These are phyloP conservation scores for Hymenochirus boettgeri DNA, from an alignment of 2,113 vertebrate species.

Conservation along the genomic window DNA sequence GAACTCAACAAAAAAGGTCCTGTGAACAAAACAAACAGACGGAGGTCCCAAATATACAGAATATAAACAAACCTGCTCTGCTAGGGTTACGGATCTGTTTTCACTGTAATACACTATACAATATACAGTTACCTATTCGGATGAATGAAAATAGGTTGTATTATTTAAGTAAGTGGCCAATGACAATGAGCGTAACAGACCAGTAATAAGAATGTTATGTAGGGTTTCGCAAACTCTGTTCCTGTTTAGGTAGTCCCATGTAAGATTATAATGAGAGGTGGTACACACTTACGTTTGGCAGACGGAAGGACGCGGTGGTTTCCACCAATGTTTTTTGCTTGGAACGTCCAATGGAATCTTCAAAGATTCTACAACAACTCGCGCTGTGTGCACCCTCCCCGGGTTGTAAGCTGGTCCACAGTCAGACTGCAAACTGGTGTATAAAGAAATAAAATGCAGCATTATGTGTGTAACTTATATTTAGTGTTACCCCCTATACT, in stretches of 20 bases:
- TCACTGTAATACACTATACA: too few relatives aligned
- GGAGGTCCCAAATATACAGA: too few relatives aligned
- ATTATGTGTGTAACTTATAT: too few relatives aligned
- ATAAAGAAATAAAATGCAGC: not conserved
- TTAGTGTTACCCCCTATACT: too few relatives aligned
- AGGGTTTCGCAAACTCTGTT: too few relatives aligned
- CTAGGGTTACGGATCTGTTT: too few relatives aligned
- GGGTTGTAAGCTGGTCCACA: conserved; percentile 67
- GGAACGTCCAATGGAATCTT: conserved; percentile 54
- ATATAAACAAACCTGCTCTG: too few relatives aligned
- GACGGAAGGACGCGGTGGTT: conserved; percentile 60
- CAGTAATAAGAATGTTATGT: not conserved
- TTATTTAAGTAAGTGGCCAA: too few relatives aligned
- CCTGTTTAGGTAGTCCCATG: too few relatives aligned
- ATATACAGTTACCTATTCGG: too few relatives aligned
- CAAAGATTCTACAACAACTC: conserved; percentile 73
- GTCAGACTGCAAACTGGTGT: conserved; percentile 53
- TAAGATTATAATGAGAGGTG: too few relatives aligned
- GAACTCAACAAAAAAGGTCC: conserved; percentile 89
- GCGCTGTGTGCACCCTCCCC: conserved; percentile 61
- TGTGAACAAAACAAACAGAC: conserved; percentile 50
- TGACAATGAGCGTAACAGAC: not conserved
- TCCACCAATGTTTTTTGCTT: conserved; percentile 58
- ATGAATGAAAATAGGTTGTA: too few relatives aligned
- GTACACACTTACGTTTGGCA: conserved; percentile 66